Evolutionary conservation across 2,888 invertebrate species (phyloP), one percentile per base, ranked within the genome.

Genomic region (Eupeodes latifasciatus): DNA sequence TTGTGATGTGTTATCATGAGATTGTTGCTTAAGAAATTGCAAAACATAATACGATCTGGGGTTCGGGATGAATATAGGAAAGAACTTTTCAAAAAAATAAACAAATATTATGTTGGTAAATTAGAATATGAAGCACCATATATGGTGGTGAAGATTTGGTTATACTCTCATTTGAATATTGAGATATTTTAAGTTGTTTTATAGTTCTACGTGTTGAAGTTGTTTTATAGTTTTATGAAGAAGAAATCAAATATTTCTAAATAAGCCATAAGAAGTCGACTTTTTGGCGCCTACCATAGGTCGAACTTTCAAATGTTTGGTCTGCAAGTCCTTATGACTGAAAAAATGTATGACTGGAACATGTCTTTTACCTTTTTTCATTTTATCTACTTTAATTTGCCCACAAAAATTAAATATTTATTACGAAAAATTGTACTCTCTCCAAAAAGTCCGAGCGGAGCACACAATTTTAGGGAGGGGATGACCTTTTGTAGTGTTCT

Each of bases 21-120:
- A 71, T 71, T 71, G 71, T 55, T 71, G 34, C 44, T 55, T 19
- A 12, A 55, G 53, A 71, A 55, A 69, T 69, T 55, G 69, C 40
- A 69, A 69, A 69, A 12, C 4, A 40, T 36, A 5, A 40, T 55
- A 2, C 14, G 12, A 55, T n/a, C 16, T 19, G 55, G 69, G 6
- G 0, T 62, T 12, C 6, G 66, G 12, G 44, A 55, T 71, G 71
- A 44, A 71, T 55, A 44, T 2, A 27, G 3, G 40, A 40, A 67
- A 16, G 34, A 16, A 53, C n/a, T 16, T 5, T 4, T 67, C 36
- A 16, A 11, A n/a, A n/a, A 12, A 27, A 34, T 57, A 14, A 36
- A 14, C 34, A 34, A 69, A 64, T 0, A 67, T 67, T 9, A 11
- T 47, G 16, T 64, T 0, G 9, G 4, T 7, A 12, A 12, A 10